A percentile compares a stretch with the other conserved stretches of the same genome.
These are phyloP conservation scores for Sarcoramphus papa DNA, from an alignment of 2,797 vertebrate genomes.

Conservation along the genomic window DNA sequence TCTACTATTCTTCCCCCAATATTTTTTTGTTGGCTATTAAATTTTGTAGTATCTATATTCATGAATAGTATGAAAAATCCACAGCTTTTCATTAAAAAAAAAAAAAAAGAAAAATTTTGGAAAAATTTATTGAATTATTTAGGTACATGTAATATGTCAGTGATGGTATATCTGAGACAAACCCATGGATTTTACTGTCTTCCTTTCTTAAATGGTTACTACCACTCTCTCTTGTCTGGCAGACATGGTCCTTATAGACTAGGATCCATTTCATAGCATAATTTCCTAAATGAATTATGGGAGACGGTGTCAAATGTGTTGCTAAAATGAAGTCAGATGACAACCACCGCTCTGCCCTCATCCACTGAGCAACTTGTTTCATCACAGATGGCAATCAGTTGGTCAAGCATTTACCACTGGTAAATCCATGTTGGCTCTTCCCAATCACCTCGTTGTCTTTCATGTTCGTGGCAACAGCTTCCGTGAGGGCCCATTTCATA, in stretches of 20 bases:
- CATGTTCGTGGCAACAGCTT: not conserved
- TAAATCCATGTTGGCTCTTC: not conserved
- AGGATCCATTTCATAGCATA: not conserved
- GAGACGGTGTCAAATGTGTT: not conserved
- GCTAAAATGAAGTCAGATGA: not conserved
- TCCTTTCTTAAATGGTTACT: not conserved
- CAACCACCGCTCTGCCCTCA: not conserved
- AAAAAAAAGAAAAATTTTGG: not conserved
- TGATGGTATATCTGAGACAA: not conserved
- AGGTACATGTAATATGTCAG: not conserved
- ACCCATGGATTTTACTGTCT: not conserved
- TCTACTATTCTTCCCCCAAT: not conserved
- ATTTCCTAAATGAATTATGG: not conserved
- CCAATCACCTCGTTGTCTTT: not conserved
- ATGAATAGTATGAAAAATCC: not conserved
- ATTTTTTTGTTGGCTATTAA: not conserved
- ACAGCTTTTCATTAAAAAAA: not conserved
- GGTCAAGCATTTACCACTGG: not conserved
- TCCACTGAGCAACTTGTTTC: not conserved
- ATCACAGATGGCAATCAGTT: not conserved
- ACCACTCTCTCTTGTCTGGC: not conserved
- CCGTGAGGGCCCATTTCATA: not conserved
- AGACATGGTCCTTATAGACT: not conserved
- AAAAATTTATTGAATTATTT: not conserved
- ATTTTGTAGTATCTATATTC: not conserved